These are phyloP conservation scores for Drosophila sp. DNA, from an alignment of 1,140 invertebrate genomes.

Conservation along the genomic window DNA sequence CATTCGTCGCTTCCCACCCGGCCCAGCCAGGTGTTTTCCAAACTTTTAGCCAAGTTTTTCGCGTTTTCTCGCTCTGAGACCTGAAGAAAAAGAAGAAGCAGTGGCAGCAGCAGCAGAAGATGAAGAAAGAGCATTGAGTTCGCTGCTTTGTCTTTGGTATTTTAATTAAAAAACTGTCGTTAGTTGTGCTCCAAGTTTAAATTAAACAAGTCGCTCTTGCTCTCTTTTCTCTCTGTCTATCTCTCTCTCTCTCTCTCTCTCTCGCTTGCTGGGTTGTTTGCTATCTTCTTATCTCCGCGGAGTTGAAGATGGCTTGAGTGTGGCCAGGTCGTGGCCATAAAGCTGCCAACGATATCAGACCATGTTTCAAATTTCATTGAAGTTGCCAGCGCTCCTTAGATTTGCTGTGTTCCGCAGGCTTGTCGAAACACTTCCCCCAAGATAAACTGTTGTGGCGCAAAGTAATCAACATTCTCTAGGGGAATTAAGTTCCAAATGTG, in stretches of 20 bases:
- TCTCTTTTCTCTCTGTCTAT: constrained; percentile 8
- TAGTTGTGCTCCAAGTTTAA: constrained; percentile 79
- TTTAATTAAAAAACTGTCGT: constrained; percentile 82
- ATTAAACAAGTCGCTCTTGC: constrained; percentile 55
- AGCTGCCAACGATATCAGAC: constrained; percentile 39
- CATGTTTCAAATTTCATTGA: constrained; percentile 38
- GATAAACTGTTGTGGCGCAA: not conserved
- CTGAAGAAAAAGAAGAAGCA: not conserved
- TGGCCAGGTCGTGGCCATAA: constrained; percentile 38
- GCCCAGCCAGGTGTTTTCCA: constrained; percentile 63
- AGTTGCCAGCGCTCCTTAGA: constrained; percentile 21
- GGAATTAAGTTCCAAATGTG: constrained; percentile 23
- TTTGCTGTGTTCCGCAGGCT: constrained; percentile 14
- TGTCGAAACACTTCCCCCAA: constrained; percentile 5
- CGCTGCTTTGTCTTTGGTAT: constrained; percentile 75
- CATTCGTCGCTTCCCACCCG: constrained; percentile 33
- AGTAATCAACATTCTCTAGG: constrained; percentile 25
- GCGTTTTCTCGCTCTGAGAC: constrained; percentile 50
- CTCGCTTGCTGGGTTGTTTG: not conserved
- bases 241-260: constrained; percentile 4
- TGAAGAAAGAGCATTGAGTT: constrained; percentile 28
- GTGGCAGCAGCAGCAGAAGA: no score
- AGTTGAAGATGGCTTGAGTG: constrained; percentile 48
- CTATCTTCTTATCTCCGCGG: constrained; percentile 13
- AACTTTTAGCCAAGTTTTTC: constrained; percentile 77